A percentile compares a stretch with the other conserved stretches of the same genome.
These are phyloP conservation scores for Chymomyza costata DNA, from an alignment of 1,140 invertebrate species.

Conservation along the genomic window DNA sequence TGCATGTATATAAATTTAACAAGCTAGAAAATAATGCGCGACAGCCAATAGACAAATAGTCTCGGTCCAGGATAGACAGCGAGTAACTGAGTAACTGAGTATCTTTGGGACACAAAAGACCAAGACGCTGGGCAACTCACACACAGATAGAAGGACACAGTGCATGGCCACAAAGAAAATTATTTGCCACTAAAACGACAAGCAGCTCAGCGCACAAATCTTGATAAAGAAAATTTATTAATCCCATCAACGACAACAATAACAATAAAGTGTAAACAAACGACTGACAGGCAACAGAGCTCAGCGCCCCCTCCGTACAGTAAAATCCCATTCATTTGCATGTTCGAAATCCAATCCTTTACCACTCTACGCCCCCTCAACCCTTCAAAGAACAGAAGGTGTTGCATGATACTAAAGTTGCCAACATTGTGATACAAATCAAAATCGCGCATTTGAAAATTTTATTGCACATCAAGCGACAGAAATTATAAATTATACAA, in stretches of 20 bases:
- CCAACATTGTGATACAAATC: conserved; percentile 64
- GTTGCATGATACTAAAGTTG: conserved; percentile 52
- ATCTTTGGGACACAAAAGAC: not conserved
- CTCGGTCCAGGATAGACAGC: conserved; percentile 4
- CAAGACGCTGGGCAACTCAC: no score
- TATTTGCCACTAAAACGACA: conserved; percentile 40
- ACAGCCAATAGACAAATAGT: conserved; percentile 57
- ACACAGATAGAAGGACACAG: not conserved
- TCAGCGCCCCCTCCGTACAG: no score
- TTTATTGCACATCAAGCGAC: conserved; percentile 43
- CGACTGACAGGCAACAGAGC: conserved; percentile 42
- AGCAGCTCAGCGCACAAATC: conserved; percentile 45
- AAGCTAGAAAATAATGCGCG: conserved; percentile 67
- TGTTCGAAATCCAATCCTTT: no score
- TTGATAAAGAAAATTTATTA: conserved; percentile 73
- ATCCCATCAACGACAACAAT: conserved; percentile 72
- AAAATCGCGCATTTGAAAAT: conserved; percentile 53
- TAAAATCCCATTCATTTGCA: conserved; percentile 7
- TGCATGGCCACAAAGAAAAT: conserved; percentile 28
- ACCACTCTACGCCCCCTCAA: no score
- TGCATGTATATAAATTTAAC: conserved; percentile 63
- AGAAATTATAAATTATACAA: conserved; percentile 52
- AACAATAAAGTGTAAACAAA: conserved; percentile 73
- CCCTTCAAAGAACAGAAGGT: conserved; percentile 36
- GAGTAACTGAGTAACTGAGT: not conserved